phyloP scores from a whole-genome alignment of 2,797 vertebrate genomes.

The Philypnodon macrostomus region DNA sequence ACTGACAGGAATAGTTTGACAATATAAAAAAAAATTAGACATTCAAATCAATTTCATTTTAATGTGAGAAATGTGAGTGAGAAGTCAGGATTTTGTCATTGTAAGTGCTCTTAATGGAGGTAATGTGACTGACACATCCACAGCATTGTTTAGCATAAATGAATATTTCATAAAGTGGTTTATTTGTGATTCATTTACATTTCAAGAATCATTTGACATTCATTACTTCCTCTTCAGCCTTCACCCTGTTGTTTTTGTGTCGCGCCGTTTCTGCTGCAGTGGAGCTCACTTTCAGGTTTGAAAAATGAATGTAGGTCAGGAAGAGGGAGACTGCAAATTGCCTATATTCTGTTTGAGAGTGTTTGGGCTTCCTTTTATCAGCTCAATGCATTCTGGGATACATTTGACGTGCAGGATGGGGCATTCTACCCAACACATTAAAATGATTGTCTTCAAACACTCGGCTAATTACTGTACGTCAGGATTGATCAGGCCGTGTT shows the following conservation, averaged over 20 bases:
- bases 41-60: slow-evolving; percentile 18
- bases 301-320: slow-evolving; percentile 53
- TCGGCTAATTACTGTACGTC: slow-evolving; percentile 7
- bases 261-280: slow-evolving; percentile 8
- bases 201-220: not conserved
- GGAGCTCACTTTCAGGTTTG: slow-evolving; percentile 18
- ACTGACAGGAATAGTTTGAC: too few relatives aligned
- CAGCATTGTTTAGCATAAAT: slow-evolving; percentile 2
- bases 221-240: not conserved
- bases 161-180: slow-evolving; percentile 8
- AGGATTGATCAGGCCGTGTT: slow-evolving; percentile 39
- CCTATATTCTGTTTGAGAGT: slow-evolving; percentile 25
- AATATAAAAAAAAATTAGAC: slow-evolving; percentile 18
- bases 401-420: not conserved
- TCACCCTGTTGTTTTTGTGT: slow-evolving; percentile 1
- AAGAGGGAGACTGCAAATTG: slow-evolving; percentile 41
- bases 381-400: slow-evolving; percentile 4
- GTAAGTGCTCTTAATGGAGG: not conserved
- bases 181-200: not conserved
- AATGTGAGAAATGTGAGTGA: slow-evolving; percentile 1
- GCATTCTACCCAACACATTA: slow-evolving; percentile 31
- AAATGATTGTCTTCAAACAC: slow-evolving; percentile 31
- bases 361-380: slow-evolving; percentile 7
- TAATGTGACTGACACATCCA: not conserved
- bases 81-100: not conserved